Evolutionary conservation across 2,797 vertebrate species (phyloP).

Genomic region (Perodicticus potto): DNA sequence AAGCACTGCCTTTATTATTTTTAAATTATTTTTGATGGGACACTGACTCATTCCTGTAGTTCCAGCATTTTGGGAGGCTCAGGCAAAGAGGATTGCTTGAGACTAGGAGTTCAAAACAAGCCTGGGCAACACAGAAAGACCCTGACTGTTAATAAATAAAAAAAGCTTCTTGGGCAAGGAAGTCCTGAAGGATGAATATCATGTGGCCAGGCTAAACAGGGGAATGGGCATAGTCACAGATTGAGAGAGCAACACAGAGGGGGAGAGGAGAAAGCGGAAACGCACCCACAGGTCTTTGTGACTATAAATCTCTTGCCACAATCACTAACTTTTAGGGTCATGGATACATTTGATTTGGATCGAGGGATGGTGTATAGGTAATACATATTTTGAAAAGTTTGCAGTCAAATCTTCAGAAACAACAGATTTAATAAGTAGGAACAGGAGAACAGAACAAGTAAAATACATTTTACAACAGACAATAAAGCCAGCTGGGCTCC

Average conservation of each 20-base stretch:
- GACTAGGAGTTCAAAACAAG: too few species aligned
- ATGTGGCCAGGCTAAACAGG: background rate
- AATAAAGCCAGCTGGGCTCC: background rate
- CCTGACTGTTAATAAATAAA: too few species aligned
- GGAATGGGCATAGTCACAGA: background rate
- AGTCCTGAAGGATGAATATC: background rate
- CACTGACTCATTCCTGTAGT: too few species aligned
- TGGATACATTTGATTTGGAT: background rate
- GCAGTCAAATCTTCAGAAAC: slow-evolving; percentile 23
- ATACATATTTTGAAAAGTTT: background rate
- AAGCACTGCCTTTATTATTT: too few species aligned
- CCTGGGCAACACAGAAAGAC: too few species aligned
- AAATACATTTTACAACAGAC: background rate
- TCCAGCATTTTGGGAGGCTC: too few species aligned
- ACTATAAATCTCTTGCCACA: background rate
- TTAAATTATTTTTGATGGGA: too few species aligned
- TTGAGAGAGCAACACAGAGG: fast-evolving
- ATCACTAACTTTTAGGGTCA: background rate
- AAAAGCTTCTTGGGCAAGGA: background rate
- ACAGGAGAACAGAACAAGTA: background rate
- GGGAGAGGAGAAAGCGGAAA: background rate
- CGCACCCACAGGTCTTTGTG: too few species aligned
- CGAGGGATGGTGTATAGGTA: background rate
- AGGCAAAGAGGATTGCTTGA: too few species aligned
- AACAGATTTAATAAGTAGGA: background rate